phyloP scores from a whole-genome alignment of 2,888 invertebrate species.

The Lepas anatifera region DNA sequence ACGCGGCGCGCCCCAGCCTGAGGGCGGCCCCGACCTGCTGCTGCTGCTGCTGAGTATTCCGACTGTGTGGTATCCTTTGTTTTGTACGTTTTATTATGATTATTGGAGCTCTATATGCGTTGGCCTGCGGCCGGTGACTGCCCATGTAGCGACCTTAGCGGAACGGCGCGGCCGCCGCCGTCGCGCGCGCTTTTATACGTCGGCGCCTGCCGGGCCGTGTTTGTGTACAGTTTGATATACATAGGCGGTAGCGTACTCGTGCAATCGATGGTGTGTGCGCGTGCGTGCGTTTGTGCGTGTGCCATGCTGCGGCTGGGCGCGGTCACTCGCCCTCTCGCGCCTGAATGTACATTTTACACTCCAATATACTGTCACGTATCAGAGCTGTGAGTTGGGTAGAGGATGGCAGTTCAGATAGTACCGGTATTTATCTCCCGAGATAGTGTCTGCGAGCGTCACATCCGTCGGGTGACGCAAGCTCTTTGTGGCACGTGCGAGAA shows the following conservation, averaged over 20 bases:
- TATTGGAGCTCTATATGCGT: background rate
- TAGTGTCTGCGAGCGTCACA: background rate
- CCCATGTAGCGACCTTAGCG: no score
- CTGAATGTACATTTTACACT: slow-evolving; percentile 11
- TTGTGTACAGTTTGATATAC: slow-evolving; percentile 7
- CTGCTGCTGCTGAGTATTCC: background rate
- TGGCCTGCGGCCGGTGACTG: no score
- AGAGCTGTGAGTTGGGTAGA: background rate
- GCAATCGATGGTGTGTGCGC: background rate
- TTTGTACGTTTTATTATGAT: slow-evolving; percentile 6
- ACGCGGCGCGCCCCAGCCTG: no score
- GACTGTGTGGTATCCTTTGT: background rate
- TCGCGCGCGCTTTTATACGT: slow-evolving; percentile 6
- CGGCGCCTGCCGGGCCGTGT: background rate
- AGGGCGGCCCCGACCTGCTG: no score
- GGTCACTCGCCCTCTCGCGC: background rate
- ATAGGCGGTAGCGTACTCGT: background rate
- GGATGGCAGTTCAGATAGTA: background rate
- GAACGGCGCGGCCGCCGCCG: no score
- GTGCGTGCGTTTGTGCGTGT: background rate
- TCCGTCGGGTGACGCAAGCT: background rate
- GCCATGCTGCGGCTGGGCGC: background rate
- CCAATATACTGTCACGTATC: slow-evolving; percentile 4
- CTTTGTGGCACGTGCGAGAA: no score
- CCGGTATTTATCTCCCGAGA: background rate